These are phyloP conservation scores for Anoplius nigerrimus DNA, from an alignment of 2,888 invertebrate species.

Conservation along the genomic window DNA sequence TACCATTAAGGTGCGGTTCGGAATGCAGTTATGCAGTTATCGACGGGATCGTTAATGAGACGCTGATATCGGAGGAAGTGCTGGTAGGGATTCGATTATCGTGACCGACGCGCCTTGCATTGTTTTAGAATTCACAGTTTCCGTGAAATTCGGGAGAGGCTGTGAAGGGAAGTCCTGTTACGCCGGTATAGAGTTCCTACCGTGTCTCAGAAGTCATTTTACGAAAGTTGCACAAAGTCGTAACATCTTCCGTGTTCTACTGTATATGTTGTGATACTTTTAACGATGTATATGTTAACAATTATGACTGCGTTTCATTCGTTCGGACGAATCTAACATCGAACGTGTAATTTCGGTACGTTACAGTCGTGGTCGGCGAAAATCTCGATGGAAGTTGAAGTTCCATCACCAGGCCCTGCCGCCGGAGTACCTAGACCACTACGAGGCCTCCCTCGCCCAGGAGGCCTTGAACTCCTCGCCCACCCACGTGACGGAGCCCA, in stretches of 20 bases:
- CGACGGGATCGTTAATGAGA: constrained; percentile 43
- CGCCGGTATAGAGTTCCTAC: too few species aligned
- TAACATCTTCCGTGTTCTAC: too few species aligned
- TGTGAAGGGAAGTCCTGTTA: too few species aligned
- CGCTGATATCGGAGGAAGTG: constrained; percentile 26
- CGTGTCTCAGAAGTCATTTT: too few species aligned
- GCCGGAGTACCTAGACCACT: constrained; percentile 86
- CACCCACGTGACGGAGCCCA: constrained; percentile 56
- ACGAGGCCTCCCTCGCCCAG: constrained; percentile 83
- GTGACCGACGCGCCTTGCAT: constrained; percentile 9
- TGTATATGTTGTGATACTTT: too few species aligned
- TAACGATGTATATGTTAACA: too few species aligned
- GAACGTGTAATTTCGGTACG: not conserved
- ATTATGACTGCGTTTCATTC: too few species aligned
- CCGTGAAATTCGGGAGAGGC: not conserved
- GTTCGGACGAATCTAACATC: too few species aligned
- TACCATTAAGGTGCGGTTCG: constrained; percentile 60
- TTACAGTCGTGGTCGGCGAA: constrained; percentile 76
- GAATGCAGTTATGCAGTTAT: constrained; percentile 63
- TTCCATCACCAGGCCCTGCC: constrained; percentile 89
- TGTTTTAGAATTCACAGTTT: not conserved
- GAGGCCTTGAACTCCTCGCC: constrained; percentile 69
- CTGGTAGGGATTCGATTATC: constrained; percentile 20
- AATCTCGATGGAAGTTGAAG: constrained; percentile 84
- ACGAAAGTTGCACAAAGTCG: too few species aligned